These are phyloP conservation scores for Engystomops pustulosus DNA, from an alignment of 2,113 vertebrate species.

Conservation along the genomic window DNA sequence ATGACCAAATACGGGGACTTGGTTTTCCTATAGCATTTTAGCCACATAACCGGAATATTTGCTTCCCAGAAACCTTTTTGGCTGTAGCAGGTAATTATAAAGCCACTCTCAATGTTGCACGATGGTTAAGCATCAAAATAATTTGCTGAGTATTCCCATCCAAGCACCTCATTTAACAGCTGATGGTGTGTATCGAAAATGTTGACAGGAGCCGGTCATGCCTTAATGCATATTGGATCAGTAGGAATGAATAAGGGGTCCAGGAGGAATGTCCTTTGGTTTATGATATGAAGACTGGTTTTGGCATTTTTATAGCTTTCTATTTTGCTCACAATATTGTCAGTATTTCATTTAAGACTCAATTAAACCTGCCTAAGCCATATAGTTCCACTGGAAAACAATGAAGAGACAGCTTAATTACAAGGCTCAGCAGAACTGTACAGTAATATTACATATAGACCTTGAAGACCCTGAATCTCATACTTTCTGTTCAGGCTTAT, in stretches of 20 bases:
- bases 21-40: neutral
- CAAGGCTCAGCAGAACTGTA: neutral
- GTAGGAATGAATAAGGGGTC: conserved; percentile 55
- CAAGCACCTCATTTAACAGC: conserved; percentile 57
- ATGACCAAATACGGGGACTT: neutral
- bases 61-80: conserved; percentile 44
- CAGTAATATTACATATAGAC: neutral
- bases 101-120: conserved; percentile 35
- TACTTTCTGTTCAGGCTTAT: neutral
- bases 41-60: conserved; percentile 22
- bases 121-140: conserved; percentile 59
- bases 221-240: conserved; percentile 57
- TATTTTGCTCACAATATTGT: conserved; percentile 30
- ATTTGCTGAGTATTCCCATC: conserved; percentile 59
- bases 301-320: conserved; percentile 36
- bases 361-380: conserved; percentile 23
- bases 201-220: conserved; percentile 57
- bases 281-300: conserved; percentile 48
- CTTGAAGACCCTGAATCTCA: neutral
- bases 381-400: conserved; percentile 31
- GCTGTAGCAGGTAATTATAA: conserved; percentile 39
- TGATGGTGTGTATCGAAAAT: conserved; percentile 59
- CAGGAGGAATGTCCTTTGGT: conserved; percentile 45
- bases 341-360: conserved; percentile 17
- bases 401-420: conserved; percentile 11